phyloP scores from a whole-genome alignment of 2,113 vertebrate genomes.

The Austrofundulus limnaeus region DNA sequence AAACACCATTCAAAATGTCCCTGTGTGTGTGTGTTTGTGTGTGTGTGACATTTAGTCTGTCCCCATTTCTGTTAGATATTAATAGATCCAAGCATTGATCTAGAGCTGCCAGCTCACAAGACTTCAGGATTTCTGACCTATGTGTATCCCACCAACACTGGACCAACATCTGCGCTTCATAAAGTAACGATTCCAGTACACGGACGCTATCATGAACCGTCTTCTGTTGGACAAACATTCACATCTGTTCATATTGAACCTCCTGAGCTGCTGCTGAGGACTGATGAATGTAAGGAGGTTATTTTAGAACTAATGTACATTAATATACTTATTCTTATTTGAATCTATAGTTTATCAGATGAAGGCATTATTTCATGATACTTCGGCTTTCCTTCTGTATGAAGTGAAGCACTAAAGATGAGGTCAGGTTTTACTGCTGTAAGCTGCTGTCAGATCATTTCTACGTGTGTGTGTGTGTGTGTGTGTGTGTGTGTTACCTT shows the following conservation, averaged over 20 bases:
- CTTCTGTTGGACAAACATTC: conserved; percentile 41
- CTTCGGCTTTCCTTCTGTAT: not conserved
- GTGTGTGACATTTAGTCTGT: not conserved
- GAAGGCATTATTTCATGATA: not conserved
- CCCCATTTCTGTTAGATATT: conserved; percentile 73
- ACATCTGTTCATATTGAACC: conserved; percentile 68
- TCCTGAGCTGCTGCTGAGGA: conserved; percentile 80
- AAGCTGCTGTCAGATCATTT: too few relatives aligned
- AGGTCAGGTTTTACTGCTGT: not conserved
- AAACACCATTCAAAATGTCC: too few relatives aligned
- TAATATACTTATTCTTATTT: not conserved
- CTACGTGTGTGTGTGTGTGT: not conserved
- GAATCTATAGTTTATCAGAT: not conserved
- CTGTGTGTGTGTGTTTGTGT: not conserved
- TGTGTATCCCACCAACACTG: conserved; percentile 71
- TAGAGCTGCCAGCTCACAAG: conserved; percentile 87
- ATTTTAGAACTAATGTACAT: not conserved
- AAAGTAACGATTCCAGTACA: conserved; percentile 83
- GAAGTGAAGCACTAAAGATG: not conserved
- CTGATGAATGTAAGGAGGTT: conserved; percentile 62
- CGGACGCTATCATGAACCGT: conserved; percentile 85
- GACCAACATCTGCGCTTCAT: conserved; percentile 57
- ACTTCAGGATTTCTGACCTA: conserved; percentile 76
- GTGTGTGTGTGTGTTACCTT: not conserved
- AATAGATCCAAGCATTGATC: conserved; percentile 77